A percentile compares a stretch with the other conserved stretches of the same genome.
Conservation (phyloP, 2,797 vertebrate species). For the Pachyuromys duprasi region DNA sequence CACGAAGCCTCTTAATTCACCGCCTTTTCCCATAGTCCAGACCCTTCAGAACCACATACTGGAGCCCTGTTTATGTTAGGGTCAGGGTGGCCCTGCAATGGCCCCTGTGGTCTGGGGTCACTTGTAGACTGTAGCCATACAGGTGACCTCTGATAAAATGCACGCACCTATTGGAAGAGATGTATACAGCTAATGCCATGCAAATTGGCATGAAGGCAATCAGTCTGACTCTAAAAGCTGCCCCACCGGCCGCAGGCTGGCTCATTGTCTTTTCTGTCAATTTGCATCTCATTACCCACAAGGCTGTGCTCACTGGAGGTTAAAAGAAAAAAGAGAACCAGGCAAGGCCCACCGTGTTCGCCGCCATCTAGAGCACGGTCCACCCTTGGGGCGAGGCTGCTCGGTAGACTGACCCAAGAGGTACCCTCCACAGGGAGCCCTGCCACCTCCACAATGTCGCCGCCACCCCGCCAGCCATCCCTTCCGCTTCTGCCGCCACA, state of each 20-base stretch:
- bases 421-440: neutral
- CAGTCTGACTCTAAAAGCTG: slow-evolving; percentile 89
- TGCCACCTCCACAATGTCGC: neutral
- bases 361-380: neutral
- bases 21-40: neutral
- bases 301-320: slow-evolving; percentile 79
- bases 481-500: neutral
- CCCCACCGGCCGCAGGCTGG: slow-evolving; percentile 84
- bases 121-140: slow-evolving; percentile 83
- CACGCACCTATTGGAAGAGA: slow-evolving; percentile 85
- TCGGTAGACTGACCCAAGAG: neutral
- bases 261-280: slow-evolving; percentile 89
- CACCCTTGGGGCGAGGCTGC: neutral
- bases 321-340: slow-evolving; percentile 66
- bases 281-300: slow-evolving; percentile 92
- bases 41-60: neutral
- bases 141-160: slow-evolving; percentile 87
- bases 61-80: neutral
- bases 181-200: slow-evolving; percentile 89
- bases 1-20: neutral
- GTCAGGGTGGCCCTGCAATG: neutral
- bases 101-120: slow-evolving; percentile 56
- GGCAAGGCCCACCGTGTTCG: slow-evolving; percentile 26
- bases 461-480: neutral
- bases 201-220: slow-evolving; percentile 90